Evolutionary conservation across 2,113 vertebrate genomes (phyloP).

Genomic region (Tichodroma muraria): DNA sequence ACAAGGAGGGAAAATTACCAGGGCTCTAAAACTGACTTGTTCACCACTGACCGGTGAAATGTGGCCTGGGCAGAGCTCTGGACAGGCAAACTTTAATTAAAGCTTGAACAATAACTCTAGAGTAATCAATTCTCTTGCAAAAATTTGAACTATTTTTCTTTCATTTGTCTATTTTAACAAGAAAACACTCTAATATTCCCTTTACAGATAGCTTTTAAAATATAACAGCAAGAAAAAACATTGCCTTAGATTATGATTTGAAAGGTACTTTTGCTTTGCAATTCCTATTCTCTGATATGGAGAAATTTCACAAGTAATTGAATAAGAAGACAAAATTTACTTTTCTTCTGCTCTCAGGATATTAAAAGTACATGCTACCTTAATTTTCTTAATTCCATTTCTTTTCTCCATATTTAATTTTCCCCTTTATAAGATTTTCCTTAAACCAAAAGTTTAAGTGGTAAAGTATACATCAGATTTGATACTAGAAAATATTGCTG

Average conservation of each 20-base stretch:
- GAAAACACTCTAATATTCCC: not conserved
- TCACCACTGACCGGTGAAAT: accelerated
- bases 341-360: not conserved
- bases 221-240: not conserved
- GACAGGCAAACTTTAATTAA: not conserved
- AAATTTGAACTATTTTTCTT: not conserved
- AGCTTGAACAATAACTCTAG: not conserved
- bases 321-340: not conserved
- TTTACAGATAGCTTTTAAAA: not conserved
- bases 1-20: not conserved
- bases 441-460: not conserved
- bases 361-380: not conserved
- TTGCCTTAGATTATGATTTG: not conserved
- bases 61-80: not conserved
- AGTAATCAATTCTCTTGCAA: not conserved
- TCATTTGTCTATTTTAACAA: not conserved
- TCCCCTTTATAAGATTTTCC: not conserved
- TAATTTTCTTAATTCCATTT: not conserved
- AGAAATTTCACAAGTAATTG: not conserved
- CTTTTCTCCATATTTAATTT: not conserved
- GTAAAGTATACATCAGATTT: not conserved
- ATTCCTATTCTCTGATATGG: not conserved
- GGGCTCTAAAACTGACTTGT: not conserved
- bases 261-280: not conserved
- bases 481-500: not conserved